phyloP scores from a whole-genome alignment of 2,797 vertebrate species.

The Buceros bicornis region DNA sequence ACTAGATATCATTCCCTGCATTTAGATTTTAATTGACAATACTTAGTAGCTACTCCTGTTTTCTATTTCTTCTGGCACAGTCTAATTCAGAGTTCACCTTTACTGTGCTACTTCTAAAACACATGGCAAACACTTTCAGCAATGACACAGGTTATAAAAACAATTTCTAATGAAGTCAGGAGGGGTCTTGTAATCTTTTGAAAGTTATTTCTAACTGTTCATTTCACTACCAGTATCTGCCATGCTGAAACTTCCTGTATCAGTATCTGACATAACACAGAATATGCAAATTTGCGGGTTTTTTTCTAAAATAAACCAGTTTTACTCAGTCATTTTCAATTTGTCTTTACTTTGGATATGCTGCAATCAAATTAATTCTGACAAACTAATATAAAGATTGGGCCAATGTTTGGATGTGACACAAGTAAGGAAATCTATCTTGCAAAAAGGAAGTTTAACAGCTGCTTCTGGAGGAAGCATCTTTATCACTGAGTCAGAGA shows the following conservation, averaged over 20 bases:
- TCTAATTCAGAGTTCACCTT: background rate
- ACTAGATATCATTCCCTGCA: background rate
- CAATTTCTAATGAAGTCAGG: background rate
- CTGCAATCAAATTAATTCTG: conserved; percentile 18
- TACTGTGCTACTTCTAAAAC: background rate
- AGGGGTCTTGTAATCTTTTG: background rate
- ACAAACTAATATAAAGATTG: conserved; percentile 18
- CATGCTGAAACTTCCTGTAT: background rate
- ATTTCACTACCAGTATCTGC: background rate
- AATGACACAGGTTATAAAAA: background rate
- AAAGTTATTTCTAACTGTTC: background rate
- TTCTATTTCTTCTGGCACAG: background rate
- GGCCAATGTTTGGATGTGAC: background rate
- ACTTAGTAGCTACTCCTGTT: background rate
- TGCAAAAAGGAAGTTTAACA: conserved; percentile 50
- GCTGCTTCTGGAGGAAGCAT: conserved; percentile 63
- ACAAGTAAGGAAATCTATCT: background rate
- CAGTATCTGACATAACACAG: background rate
- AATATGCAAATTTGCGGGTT: background rate
- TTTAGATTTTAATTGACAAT: background rate
- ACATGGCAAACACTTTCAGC: background rate
- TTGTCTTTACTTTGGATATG: background rate
- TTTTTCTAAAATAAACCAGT: background rate
- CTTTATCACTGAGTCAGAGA: conserved; percentile 64
- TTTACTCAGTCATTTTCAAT: conserved; percentile 26